phyloP scores from a whole-genome alignment of 2,888 invertebrate genomes.

The Aricia artaxerxes region DNA sequence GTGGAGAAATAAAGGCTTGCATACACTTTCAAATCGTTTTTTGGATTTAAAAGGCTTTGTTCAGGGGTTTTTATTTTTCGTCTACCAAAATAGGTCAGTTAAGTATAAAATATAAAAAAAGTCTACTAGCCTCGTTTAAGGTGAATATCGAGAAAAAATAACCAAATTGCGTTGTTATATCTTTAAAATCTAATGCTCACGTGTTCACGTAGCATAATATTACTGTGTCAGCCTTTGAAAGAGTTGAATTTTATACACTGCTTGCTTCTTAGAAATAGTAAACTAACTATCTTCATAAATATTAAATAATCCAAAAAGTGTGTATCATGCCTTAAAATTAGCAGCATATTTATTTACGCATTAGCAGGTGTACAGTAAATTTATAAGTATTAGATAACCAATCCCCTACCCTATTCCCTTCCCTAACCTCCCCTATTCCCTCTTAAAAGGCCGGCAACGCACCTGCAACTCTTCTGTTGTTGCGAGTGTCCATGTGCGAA shows the following conservation, averaged over 20 bases:
- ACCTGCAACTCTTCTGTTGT: too few species aligned
- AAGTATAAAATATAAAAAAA: background rate
- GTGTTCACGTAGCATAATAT: background rate
- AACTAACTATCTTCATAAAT: background rate
- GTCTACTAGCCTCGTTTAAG: too few species aligned
- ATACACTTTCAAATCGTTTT: background rate
- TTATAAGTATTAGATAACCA: background rate
- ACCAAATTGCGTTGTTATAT: too few species aligned
- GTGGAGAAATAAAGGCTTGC: slow-evolving; percentile 46
- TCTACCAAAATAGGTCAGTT: background rate
- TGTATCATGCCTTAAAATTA: background rate
- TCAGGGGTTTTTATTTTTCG: background rate
- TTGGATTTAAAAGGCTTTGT: background rate
- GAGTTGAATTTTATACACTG: too few species aligned
- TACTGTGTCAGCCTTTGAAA: background rate
- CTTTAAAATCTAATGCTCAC: background rate
- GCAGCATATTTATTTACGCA: background rate
- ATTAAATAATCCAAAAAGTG: background rate
- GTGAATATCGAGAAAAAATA: too few species aligned
- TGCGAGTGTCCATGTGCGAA: too few species aligned
- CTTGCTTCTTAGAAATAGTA: too few species aligned
- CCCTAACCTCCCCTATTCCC: too few species aligned
- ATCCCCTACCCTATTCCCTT: too few species aligned
- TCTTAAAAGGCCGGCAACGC: too few species aligned
- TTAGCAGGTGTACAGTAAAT: background rate